These are phyloP conservation scores for Euplexia lucipara DNA, from an alignment of 2,888 invertebrate species.

Conservation along the genomic window DNA sequence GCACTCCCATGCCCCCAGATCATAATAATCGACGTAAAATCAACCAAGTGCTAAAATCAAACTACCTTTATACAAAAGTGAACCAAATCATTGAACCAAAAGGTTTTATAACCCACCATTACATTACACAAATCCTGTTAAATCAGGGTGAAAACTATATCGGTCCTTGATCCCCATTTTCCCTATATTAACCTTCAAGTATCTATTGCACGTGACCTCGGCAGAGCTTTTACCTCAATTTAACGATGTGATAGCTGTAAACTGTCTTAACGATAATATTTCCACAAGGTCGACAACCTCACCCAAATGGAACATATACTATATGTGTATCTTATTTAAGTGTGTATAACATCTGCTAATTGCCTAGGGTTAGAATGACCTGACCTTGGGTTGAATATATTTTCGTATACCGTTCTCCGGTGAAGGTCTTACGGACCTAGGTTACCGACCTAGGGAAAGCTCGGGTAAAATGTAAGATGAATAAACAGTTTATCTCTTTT, in stretches of 20 bases:
- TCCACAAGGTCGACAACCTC: constrained; percentile 32
- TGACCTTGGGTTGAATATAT: constrained; percentile 13
- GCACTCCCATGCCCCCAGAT: no score
- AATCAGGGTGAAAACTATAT: constrained; percentile 27
- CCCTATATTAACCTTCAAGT: constrained; percentile 40
- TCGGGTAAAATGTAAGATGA: no score
- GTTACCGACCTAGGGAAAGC: constrained; percentile 16
- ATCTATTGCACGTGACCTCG: constrained; percentile 40
- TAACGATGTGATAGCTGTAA: constrained; percentile 56
- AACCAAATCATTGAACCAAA: constrained; percentile 14
- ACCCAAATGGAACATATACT: constrained; percentile 7
- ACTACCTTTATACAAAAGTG: background rate
- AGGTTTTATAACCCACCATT: constrained; percentile 30
- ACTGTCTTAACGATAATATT: constrained; percentile 53
- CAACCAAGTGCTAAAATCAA: background rate
- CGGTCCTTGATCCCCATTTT: constrained; percentile 25
- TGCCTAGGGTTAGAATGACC: constrained; percentile 1
- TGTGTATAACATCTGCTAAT: constrained; percentile 15
- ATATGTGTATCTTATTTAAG: background rate
- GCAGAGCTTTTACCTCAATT: constrained; percentile 44
- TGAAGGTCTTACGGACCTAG: constrained; percentile 6
- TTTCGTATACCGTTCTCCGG: constrained; percentile 3
- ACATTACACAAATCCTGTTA: background rate
- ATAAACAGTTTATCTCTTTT: no score
- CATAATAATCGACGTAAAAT: background rate